Base-by-base conservation (phyloP, 2,797 vertebrate species). In the Lepilemur septentrionalis region DNA sequence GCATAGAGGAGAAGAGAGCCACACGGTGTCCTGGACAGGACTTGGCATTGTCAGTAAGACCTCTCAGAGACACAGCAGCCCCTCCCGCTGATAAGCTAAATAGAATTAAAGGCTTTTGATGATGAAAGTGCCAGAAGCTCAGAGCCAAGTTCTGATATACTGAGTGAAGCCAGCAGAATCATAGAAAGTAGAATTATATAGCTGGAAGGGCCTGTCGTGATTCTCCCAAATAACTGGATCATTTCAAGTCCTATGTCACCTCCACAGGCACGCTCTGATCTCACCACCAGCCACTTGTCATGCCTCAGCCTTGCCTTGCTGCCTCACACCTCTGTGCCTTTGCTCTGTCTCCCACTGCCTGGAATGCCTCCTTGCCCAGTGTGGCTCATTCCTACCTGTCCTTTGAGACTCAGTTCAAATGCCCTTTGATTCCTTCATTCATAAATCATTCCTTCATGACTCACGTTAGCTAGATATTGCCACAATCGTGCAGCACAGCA, bases 21-120 rank as follows among this genome's bases (percentile, higher is more conserved):
- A 7, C 1, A 0, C 4, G 0, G 23, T 63, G 8, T 65, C 52
- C 76, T 76, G 69, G 18, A 14, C 0, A 8, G 50, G 48, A 35
- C 4, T 10, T 35, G 25, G 28, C 0, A 0, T n/a, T 5, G 0
- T 38, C 28, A 9, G 76, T 69, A 48, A 82, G 70, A 41, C 46
- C 52, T 81, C 55, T 23, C 20, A 1, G 80, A 78, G 82, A 65
- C 35, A 23, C 35, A 4, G 22, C 4, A 22, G 48, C 32, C 59
- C 43, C 1, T 46, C 8, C 28, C 10, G 69, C 41, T 43, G 50
- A 69, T 23, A 67, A 76, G 15, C 15, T 32, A 38, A 87, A 30
- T 9, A 55, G 81, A 84, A 83, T 38, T 0, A 22, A 91, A 61
- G 80, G 2, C 63, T 94, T 82, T 61, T 55, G 83, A 75, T 32